A percentile compares a stretch with the other conserved stretches of the same genome.
Conservation (phyloP, 2,888 invertebrate species). For the Peribatodes rhomboidaria region DNA sequence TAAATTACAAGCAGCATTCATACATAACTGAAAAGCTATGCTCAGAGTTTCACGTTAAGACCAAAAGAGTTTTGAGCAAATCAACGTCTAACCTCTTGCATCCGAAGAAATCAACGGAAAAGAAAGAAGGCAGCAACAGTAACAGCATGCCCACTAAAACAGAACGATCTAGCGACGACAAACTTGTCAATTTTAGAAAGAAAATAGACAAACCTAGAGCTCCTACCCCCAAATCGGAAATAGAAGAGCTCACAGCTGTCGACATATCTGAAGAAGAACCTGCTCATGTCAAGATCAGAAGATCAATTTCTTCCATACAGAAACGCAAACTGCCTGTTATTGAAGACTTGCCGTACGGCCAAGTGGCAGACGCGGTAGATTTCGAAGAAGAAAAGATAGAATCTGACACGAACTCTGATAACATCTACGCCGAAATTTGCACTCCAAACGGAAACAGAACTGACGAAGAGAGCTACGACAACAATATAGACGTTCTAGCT, state of each 20-base stretch:
- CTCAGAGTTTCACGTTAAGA: slow-evolving; percentile 90
- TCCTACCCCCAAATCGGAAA: slow-evolving; percentile 79
- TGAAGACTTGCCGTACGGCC: slow-evolving; percentile 90
- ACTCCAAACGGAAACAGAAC: slow-evolving; percentile 73
- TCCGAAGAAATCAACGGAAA: slow-evolving; percentile 84
- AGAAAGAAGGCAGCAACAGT: slow-evolving; percentile 81
- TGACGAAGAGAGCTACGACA: slow-evolving; percentile 78
- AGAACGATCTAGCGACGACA: slow-evolving; percentile 74
- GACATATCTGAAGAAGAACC: slow-evolving; percentile 81
- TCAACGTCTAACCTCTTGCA: slow-evolving; percentile 88
- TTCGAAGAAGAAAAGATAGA: slow-evolving; percentile 78
- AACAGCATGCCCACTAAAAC: slow-evolving; percentile 84
- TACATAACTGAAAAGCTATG: slow-evolving; percentile 90
- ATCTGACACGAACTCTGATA: slow-evolving; percentile 84
- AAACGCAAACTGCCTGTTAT: slow-evolving; percentile 84
- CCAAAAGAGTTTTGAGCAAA: slow-evolving; percentile 88
- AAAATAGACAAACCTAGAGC: slow-evolving; percentile 83
- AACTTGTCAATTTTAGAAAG: slow-evolving; percentile 78
- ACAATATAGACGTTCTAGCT: slow-evolving; percentile 76
- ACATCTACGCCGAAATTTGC: slow-evolving; percentile 91
- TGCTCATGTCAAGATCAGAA: slow-evolving; percentile 80
- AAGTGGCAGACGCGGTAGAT: slow-evolving; percentile 89
- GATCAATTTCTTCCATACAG: slow-evolving; percentile 85
- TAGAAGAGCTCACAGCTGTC: slow-evolving; percentile 71
- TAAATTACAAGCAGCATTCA: slow-evolving; percentile 86